Base-by-base conservation (phyloP, 2,888 invertebrate genomes). In the Synergus japonicus region DNA sequence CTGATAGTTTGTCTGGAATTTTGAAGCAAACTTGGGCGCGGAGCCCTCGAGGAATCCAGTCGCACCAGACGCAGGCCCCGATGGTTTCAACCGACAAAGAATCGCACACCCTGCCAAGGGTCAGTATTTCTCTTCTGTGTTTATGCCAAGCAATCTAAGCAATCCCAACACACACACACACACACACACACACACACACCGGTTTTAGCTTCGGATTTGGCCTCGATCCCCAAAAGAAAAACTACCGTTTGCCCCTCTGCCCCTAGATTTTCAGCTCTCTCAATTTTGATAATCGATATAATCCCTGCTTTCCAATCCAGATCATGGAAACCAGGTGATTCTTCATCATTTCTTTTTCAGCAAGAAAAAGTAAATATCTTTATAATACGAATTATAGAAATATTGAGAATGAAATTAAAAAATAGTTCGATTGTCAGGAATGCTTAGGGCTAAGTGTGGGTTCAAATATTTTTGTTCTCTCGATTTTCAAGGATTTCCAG, bases 1-100 rank as follows among this genome's bases (percentile, higher is more conserved):
- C 85, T 80, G 84, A 83, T 85, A 87, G 85, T 87, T 86, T 86
- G 87, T 85, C 86, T 86, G 86, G 87, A 88, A 88, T 88, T 88
- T 88, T 87, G 83, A 86, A 85, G 85, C 86, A 83, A 85, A 84
- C 83, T 54, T 29, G 37, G 54, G 37, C 54, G 37, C 49, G 29
- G 5, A 85, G 83, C 86, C 85, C 85, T 87, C 83, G 83, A 84
- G 85, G 85, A 85, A 81, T 85, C 86, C 86, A 86, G 87, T 86
- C 85, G 85, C 80, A 77, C 79, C 81, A 80, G 83, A 79, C 76
- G 79, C 80, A 77, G 37, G 49, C 46, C 1, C 22, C 1, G 80
- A 80, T 81, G 81, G 80, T 83, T 84, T 84, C 83, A 78, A 73
- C 83, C 85, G 85, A 85, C 86, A 86, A 86, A 86, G 85, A 84